Evolutionary conservation across 2,888 invertebrate species (phyloP).

Genomic region (Blastobasis lacticolella): DNA sequence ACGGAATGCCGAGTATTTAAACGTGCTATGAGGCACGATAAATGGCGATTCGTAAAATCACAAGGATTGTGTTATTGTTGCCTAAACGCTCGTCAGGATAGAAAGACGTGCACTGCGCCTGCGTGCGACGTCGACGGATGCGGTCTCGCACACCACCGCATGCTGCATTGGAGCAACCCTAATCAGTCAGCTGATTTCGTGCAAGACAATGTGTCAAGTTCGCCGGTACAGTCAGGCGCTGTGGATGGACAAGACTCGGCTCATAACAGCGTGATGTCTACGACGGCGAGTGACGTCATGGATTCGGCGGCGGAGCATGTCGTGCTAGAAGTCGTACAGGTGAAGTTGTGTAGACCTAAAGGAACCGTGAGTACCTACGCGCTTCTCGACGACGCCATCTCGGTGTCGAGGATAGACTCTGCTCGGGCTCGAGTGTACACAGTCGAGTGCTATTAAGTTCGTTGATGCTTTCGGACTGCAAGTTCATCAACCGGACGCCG

Average conservation of each 20-base stretch:
- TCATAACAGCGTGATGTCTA: background rate
- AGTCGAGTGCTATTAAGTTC: slow-evolving; percentile 2
- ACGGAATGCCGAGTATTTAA: slow-evolving; percentile 12
- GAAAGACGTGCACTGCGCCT: slow-evolving; percentile 3
- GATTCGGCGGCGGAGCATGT: background rate
- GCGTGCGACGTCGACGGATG: slow-evolving; percentile 10
- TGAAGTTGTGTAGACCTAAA: slow-evolving; percentile 11
- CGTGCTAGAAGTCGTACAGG: slow-evolving; percentile 10
- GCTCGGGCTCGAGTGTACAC: background rate
- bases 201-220: background rate
- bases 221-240: background rate
- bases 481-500: slow-evolving; percentile 6
- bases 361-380: slow-evolving; percentile 8
- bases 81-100: background rate
- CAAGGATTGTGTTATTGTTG: slow-evolving; percentile 7
- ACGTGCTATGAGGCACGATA: slow-evolving; percentile 13
- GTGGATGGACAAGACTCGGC: background rate
- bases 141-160: slow-evolving; percentile 10
- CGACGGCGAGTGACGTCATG: background rate
- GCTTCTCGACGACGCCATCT: slow-evolving; percentile 12
- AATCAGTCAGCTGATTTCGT: background rate
- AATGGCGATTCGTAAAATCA: slow-evolving; percentile 10
- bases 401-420: slow-evolving; percentile 11
- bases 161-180: slow-evolving; percentile 10
- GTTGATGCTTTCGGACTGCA: slow-evolving; percentile 5